Base-by-base conservation (phyloP, 2,888 invertebrate genomes). In the Trichacis sp. region DNA sequence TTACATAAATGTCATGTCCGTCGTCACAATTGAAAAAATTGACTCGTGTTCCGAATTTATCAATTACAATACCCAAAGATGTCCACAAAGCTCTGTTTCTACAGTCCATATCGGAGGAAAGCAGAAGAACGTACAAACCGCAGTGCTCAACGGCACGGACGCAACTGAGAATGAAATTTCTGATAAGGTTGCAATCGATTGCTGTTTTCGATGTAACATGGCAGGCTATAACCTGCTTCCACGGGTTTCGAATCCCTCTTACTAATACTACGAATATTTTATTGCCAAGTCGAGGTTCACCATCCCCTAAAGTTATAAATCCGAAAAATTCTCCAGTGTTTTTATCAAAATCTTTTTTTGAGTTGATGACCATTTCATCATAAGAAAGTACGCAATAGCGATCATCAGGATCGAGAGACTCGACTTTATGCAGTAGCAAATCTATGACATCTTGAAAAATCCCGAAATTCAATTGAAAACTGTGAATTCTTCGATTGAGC, bases 211-310 rank as follows among this genome's bases (percentile, higher is more conserved):
- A 5, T 12, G 57, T 57, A 9, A 57, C 50, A 50, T 57, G 57
- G 36, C 57, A 45, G 8, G 43, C 48, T 15, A 56, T 48, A 3
- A 56, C 29, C 38, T 56, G 55, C 15, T 56, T 56, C 55, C 55
- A 56, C n/a, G 47, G 19, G 18, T 20, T 56, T 42, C 42, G 48
- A n/a, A 48, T 38, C 5, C 48, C 48, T 40, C 48, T 47, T 1
- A 42, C 42, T 12, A 49, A 17, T 12, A 56, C 49, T 3, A 49
- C 1, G 42, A 56, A 49, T 1, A 56, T 48, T 42, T 49, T 49
- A 1, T 8, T 15, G n/a, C 55, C 55, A 17, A 38, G 17, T 3
- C 2, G 14, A 15, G 14, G 5, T 4, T 15, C 15, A n/a, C 9
- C 9, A 36, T 36, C 12, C 1, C 14, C 40, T 9, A 40, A 15